Base-by-base conservation (phyloP, 2,113 vertebrate genomes). In the Ictalurus furcatus region DNA sequence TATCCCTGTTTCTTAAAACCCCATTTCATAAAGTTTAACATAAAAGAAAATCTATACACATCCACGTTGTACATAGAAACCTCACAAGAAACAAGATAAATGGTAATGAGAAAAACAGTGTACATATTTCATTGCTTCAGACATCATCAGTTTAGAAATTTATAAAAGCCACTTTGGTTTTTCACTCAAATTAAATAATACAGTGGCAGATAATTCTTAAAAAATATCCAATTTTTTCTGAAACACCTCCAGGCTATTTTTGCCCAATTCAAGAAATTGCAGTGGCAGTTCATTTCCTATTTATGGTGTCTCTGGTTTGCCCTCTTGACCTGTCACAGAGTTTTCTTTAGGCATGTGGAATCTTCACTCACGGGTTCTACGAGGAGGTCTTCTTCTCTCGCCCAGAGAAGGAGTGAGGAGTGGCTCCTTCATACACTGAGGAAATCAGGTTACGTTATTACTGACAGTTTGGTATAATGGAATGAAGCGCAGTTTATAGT, bases 341-440 rank as follows among this genome's bases (percentile, higher is more conserved):
- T 73, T 28, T 95, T 93, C 87, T 94, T 95, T 48, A 52, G 90
- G 92, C 76, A 94, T 86, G 21, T 28, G 80, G 90, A 92, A 40
- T 93, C 91, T 5, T 87, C 92, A 81, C 92, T 69, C 73, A 87
- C 92, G 34, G 90, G 92, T 85, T 90, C 74, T 40, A 14, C 14
- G 0, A 94, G 30, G 93, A 79, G 94, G 90, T 87, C 82, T 69
- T 63, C 14, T 92, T 92, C 74, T 91, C 87, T 92, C 93, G 83
- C 67, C 59, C 94, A 85, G 90, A 86, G 83, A 91, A 19, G 59
- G 94, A 95, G 71, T 74, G 52, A 84, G 91, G 89, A 34, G 89
- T 89, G 85, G 89, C 89, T 48, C 91, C 91, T 83, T 61, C 21
- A 92, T 92, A 86, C 48, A 92, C 92, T 94, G 83, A 86, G 91